These are phyloP conservation scores for Apantesis nais DNA, from an alignment of 2,888 invertebrate species.

Conservation along the genomic window DNA sequence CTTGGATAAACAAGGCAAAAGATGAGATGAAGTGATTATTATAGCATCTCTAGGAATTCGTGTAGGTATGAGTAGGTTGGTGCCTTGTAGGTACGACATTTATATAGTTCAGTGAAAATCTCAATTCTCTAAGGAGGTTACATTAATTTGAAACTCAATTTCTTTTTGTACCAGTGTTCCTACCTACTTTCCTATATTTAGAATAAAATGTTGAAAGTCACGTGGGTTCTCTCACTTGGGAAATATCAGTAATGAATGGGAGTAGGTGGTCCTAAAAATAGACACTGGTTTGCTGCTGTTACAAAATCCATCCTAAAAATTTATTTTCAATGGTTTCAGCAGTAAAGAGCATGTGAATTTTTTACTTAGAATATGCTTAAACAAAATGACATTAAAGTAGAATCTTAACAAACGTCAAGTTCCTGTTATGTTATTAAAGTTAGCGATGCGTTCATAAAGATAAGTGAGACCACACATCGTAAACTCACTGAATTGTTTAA, in stretches of 20 bases:
- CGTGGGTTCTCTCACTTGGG: background rate
- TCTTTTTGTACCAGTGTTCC: background rate
- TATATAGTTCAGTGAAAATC: background rate
- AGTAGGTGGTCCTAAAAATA: background rate
- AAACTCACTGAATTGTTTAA: constrained; percentile 42
- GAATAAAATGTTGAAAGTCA: background rate
- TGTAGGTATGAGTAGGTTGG: background rate
- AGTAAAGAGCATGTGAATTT: background rate
- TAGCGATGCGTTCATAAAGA: constrained; percentile 29
- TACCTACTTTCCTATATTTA: background rate
- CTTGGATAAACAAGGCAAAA: background rate
- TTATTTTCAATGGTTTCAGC: background rate
- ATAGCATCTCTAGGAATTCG: background rate
- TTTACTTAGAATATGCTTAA: background rate
- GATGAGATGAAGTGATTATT: background rate
- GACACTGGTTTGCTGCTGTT: background rate
- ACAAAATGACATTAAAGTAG: background rate
- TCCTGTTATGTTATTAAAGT: constrained; percentile 25
- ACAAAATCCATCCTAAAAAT: background rate
- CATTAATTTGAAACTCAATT: background rate
- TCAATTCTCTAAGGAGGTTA: background rate
- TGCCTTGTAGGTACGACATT: too few relatives aligned
- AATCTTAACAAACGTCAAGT: background rate
- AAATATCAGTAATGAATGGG: background rate
- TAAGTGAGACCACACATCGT: constrained; percentile 32